phyloP scores from a whole-genome alignment of 2,113 vertebrate species.

The Ploceus nigricollis region DNA sequence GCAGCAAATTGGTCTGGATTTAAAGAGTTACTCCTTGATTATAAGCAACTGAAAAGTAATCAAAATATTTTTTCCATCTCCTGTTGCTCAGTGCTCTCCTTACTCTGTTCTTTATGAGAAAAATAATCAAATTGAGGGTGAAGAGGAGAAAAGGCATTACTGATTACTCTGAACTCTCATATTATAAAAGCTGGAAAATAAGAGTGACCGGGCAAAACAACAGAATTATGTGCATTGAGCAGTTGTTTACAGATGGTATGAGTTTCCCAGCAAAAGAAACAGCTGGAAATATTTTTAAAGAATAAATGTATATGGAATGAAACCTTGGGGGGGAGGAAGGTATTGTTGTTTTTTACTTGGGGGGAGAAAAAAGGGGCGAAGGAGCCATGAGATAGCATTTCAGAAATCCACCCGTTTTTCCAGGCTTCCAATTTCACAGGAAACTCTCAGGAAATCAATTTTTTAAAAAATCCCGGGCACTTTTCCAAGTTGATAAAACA shows the following conservation, averaged over 20 bases:
- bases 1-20: slow-evolving; percentile 14
- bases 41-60: slow-evolving; percentile 51
- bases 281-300: slow-evolving; percentile 43
- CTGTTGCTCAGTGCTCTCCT: slow-evolving; percentile 30
- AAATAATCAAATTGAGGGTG: slow-evolving; percentile 52
- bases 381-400: slow-evolving; percentile 17
- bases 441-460: slow-evolving; percentile 73
- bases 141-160: slow-evolving; percentile 31
- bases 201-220: slow-evolving; percentile 12
- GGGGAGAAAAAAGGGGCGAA: neutral
- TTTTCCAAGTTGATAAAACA: slow-evolving; percentile 42
- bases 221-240: neutral
- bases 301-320: neutral
- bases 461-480: neutral
- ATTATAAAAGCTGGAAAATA: slow-evolving; percentile 33
- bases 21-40: slow-evolving; percentile 40
- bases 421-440: slow-evolving; percentile 73
- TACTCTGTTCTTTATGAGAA: neutral
- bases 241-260: slow-evolving; percentile 30
- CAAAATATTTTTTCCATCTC: slow-evolving; percentile 46
- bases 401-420: slow-evolving; percentile 58
- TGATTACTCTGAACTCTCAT: slow-evolving; percentile 11
- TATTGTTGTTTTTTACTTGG: slow-evolving; percentile 9
- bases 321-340: neutral
- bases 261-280: slow-evolving; percentile 5